A percentile compares a stretch with the other conserved stretches of the same genome.
Conservation (phyloP, 2,797 vertebrate genomes). For the Pseudomugil tenellus region DNA sequence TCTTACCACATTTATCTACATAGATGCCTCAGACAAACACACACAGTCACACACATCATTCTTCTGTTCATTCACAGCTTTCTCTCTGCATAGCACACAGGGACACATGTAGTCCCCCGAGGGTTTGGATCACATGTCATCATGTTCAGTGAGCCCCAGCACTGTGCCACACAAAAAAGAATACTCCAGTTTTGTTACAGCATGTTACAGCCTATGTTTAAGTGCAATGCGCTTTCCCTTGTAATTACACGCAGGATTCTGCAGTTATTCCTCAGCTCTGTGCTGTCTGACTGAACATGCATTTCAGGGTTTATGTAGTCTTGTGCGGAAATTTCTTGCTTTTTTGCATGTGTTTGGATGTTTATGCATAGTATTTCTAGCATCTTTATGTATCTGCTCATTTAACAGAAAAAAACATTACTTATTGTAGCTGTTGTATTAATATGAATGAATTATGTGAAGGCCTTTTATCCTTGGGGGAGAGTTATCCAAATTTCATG, state of each 20-base stretch:
- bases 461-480: not conserved
- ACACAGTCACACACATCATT: constrained; percentile 15
- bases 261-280: constrained; percentile 7
- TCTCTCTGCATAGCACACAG: constrained; percentile 36
- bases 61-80: constrained; percentile 35
- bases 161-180: constrained; percentile 48
- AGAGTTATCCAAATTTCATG: constrained; percentile 1
- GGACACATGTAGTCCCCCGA: constrained; percentile 53
- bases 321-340: not conserved
- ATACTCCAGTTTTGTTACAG: constrained; percentile 54
- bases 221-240: constrained; percentile 11
- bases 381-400: not conserved
- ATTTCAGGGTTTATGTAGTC: not conserved
- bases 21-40: constrained; percentile 8
- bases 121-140: constrained; percentile 54
- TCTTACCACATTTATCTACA: constrained; percentile 12
- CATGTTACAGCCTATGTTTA: constrained; percentile 40
- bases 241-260: constrained; percentile 37
- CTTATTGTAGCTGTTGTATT: not conserved
- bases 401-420: not conserved
- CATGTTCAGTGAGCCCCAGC: constrained; percentile 45
- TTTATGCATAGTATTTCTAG: not conserved
- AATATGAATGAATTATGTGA: not conserved
- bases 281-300: constrained; percentile 7
- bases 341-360: not conserved